These are phyloP conservation scores for Amphipyra tragopoginis DNA, from an alignment of 2,888 invertebrate genomes.

Conservation along the genomic window DNA sequence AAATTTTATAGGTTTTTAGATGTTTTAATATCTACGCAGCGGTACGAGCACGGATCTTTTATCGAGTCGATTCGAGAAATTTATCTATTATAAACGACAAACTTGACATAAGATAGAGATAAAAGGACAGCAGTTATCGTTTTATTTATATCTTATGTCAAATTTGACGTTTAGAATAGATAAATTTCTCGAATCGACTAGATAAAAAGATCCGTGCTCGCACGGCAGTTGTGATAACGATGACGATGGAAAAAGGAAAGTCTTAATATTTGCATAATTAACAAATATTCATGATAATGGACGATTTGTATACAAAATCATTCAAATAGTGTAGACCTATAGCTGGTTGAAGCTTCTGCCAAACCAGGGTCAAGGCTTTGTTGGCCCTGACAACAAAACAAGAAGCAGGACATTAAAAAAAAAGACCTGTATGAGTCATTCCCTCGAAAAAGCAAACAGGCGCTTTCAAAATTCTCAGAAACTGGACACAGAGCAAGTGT, in stretches of 20 bases:
- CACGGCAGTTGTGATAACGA: too few species aligned
- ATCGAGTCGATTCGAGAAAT: too few species aligned
- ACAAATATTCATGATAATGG: background rate
- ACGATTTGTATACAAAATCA: background rate
- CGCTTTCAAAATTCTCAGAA: conserved; percentile 8
- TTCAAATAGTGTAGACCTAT: background rate
- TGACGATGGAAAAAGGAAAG: background rate
- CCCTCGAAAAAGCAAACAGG: conserved; percentile 5
- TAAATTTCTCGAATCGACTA: too few species aligned
- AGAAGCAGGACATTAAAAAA: conserved; percentile 4
- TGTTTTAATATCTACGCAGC: background rate
- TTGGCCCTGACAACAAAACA: conserved; percentile 12
- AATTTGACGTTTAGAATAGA: too few species aligned
- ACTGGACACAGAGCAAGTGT: background rate
- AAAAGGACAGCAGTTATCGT: too few species aligned
- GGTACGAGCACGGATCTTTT: too few species aligned
- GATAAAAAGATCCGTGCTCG: too few species aligned
- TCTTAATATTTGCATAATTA: background rate
- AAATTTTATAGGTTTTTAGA: background rate
- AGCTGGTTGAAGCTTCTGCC: background rate
- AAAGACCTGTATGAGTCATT: background rate
- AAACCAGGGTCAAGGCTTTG: conserved; percentile 9
- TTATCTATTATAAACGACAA: too few species aligned
- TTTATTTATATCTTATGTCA: too few species aligned
- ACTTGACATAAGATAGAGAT: too few species aligned